Evolutionary conservation across 2,888 invertebrate species (phyloP).

Genomic region (Alloscopus bannaensis): DNA sequence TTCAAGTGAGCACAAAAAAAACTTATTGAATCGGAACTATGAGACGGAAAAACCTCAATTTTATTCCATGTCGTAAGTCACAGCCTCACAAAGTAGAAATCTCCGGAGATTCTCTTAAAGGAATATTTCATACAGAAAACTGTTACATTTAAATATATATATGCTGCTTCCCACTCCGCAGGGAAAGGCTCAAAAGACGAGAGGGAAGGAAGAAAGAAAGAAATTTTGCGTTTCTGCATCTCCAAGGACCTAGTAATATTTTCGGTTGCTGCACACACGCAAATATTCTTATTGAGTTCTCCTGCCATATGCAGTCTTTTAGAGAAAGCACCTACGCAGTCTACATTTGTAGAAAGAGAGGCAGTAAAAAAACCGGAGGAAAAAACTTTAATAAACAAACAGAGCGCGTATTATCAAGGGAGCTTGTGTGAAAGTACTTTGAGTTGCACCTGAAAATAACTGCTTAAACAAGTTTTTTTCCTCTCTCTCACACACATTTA

Average conservation of each 20-base stretch:
- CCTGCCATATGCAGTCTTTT: constrained; percentile 4
- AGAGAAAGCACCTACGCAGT: too few relatives aligned
- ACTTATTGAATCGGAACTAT: constrained; percentile 28
- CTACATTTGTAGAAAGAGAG: too few relatives aligned
- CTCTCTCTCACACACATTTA: constrained; percentile 1
- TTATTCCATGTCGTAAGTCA: constrained; percentile 23
- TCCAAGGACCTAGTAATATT: constrained; percentile 51
- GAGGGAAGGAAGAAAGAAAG: constrained; percentile 17
- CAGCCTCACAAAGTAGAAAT: constrained; percentile 22
- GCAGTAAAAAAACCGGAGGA: constrained; percentile 10
- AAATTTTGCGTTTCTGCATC: constrained; percentile 22
- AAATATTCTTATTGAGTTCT: constrained; percentile 47
- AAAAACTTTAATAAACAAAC: constrained; percentile 55
- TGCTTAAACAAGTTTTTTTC: constrained; percentile 49
- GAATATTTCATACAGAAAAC: constrained; percentile 23
- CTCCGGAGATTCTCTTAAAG: constrained; percentile 21
- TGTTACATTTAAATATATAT: constrained; percentile 11
- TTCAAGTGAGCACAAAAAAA: not conserved
- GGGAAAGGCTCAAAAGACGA: constrained; percentile 13
- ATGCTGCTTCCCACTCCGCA: not conserved
- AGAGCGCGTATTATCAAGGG: constrained; percentile 48
- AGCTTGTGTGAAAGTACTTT: constrained; percentile 52
- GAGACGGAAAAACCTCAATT: constrained; percentile 21
- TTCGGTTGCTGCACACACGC: constrained; percentile 44
- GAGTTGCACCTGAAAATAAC: constrained; percentile 56